Evolutionary conservation across 2,888 invertebrate genomes (phyloP), one percentile per base, ranked within the genome.

Genomic region (Caenorhabditis plicata): DNA sequence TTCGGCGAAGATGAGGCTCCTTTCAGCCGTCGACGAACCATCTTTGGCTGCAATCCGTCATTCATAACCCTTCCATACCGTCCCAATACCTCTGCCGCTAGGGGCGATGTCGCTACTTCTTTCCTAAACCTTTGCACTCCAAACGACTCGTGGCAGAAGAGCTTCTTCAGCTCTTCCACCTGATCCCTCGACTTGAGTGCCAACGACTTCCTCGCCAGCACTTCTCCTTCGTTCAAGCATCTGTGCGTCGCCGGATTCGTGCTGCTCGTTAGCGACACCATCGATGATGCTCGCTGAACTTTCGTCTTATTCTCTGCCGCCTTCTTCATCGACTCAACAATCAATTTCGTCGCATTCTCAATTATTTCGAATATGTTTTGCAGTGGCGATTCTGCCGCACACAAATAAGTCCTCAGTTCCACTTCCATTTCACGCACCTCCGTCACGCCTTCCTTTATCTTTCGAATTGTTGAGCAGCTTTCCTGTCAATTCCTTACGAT

Each of bases 101-200:
- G 35, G 23, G 45, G 43, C 20, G 53, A 44, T 13, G 58, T 44
- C 7, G 52, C 35, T 5, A 35, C 36, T 15, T 38, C 49, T 29
- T 26, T 53, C 32, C 45, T 58, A n/a, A 29, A 19, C 11, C 46
- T 26, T 22, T 51, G 57, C 9, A 41, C 38, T 15, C 44, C 53
- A 17, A 53, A 53, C 9, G 58, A 49, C 13, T 44, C 35, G 25
- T 41, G 53, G 11, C 46, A 47, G 35, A 60, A 60, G 5, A 60
- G 38, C 25, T 54, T 54, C 20, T 54, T 53, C 13, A 60, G 32
- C 19, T 54, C 60, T 32, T 60, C 60, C 2, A 60, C 55, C 29
- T 27, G 29, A 26, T 61, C 61, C 17, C 61, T 22, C 8, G 50
- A 43, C 27, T 61, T 61, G 23, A 61, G 32, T 1, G 61, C 61